Percentiles rank a stretch among this genome's conserved stretches.
Evolutionary conservation across 2,888 invertebrate genomes (phyloP).

Genomic region (Archips xylosteana): DNA sequence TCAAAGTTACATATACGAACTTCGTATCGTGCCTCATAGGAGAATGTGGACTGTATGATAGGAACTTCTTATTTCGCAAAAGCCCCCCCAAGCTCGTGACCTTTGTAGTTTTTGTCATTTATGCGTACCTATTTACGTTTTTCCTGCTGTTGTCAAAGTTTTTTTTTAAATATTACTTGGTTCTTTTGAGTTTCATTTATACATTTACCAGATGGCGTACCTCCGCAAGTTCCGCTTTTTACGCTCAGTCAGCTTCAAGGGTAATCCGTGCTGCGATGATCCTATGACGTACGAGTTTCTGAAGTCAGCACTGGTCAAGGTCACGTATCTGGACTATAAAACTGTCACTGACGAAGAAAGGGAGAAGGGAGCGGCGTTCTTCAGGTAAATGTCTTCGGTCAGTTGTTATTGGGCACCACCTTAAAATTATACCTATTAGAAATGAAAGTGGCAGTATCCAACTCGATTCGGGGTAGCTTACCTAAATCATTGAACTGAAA

Average conservation of each 20-base stretch:
- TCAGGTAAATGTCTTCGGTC: conserved; percentile 72
- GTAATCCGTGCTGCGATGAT: conserved; percentile 91
- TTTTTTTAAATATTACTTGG: neutral
- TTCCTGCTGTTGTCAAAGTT: too few species aligned
- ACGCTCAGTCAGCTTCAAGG: conserved; percentile 90
- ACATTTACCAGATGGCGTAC: conserved; percentile 86
- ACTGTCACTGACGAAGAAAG: conserved; percentile 87
- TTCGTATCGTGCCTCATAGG: too few species aligned
- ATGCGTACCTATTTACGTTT: too few species aligned
- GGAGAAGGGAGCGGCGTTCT: conserved; percentile 79
- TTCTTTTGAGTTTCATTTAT: neutral
- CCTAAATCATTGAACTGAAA: neutral
- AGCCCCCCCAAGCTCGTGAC: too few species aligned
- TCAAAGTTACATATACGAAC: too few species aligned
- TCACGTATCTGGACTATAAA: conserved; percentile 91
- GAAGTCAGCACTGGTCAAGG: conserved; percentile 89
- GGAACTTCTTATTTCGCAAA: too few species aligned
- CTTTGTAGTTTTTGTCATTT: too few species aligned
- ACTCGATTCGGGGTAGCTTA: too few species aligned
- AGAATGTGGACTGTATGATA: too few species aligned
- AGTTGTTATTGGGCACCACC: too few species aligned
- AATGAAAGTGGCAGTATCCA: too few species aligned
- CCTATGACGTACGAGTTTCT: conserved; percentile 89
- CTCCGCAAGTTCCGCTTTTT: conserved; percentile 89
- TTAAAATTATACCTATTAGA: too few species aligned